Conservation (phyloP, 92 coral and sea anemone species). For the Porites rus region DNA sequence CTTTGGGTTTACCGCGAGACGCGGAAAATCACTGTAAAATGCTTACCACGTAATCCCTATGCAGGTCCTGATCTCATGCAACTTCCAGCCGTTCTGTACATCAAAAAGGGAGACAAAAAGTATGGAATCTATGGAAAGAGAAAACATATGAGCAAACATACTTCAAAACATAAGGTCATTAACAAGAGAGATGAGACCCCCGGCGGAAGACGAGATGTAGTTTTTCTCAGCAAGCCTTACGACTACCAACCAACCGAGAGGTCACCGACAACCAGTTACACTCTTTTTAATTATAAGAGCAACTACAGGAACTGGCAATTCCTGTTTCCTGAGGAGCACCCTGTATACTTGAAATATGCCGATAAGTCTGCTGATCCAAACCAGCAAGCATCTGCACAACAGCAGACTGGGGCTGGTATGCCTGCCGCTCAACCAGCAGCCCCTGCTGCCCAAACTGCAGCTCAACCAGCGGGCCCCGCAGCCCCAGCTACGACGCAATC, state of each 20-base stretch:
- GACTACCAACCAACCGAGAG: constrained; percentile 31
- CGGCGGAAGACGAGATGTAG: constrained; percentile 46
- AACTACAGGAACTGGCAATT: constrained; percentile 51
- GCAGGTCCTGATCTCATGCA: constrained; percentile 31
- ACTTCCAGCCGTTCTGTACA: constrained; percentile 74
- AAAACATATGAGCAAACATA: constrained; percentile 43
- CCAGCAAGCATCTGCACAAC: constrained; percentile 28
- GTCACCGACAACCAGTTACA: constrained; percentile 31
- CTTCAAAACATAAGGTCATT: constrained; percentile 20
- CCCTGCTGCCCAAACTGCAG: constrained; percentile 14
- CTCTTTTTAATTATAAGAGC: constrained; percentile 58
- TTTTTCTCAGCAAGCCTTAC: constrained; percentile 32
- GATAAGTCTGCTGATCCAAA: constrained; percentile 37
- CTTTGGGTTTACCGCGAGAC: too few relatives aligned
- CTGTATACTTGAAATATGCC: constrained; percentile 30
- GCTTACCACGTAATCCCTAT: not conserved
- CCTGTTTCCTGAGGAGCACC: constrained; percentile 49
- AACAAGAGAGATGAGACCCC: constrained; percentile 22
- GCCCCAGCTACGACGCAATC: constrained; percentile 21
- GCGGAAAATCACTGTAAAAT: too few relatives aligned
- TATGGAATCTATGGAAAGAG: constrained; percentile 27
- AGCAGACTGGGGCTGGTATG: constrained; percentile 33
- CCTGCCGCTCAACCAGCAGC: constrained; percentile 30
- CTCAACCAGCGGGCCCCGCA: constrained; percentile 40
- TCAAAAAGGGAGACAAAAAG: constrained; percentile 50